Percentiles rank a stretch among this genome's conserved stretches.
Evolutionary conservation across 1,140 invertebrate species (phyloP).

Genomic region (Gonioctena quinquepunctata): DNA sequence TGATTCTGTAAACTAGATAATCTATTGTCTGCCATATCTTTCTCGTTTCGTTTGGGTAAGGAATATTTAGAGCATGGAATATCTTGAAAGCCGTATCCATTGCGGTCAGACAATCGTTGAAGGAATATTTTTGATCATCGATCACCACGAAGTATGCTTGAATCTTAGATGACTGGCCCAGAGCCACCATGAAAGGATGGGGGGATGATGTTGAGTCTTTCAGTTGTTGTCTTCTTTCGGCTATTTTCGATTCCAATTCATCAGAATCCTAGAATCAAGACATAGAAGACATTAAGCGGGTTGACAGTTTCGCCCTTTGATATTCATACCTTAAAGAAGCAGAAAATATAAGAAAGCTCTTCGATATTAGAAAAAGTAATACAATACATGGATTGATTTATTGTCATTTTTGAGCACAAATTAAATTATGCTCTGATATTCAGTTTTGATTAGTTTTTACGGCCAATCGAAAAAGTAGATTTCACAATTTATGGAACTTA

Average conservation of each 20-base stretch:
- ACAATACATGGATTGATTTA: no score
- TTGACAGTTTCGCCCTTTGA: no score
- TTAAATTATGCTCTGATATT: no score
- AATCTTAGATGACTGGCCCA: neutral
- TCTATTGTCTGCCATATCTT: constrained; percentile 10
- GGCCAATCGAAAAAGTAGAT: no score
- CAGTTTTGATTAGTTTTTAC: no score
- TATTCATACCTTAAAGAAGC: no score
- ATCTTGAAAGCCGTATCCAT: constrained; percentile 8
- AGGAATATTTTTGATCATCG: neutral
- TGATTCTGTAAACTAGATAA: constrained; percentile 3
- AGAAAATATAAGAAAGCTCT: no score
- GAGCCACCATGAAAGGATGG: neutral
- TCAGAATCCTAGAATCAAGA: neutral
- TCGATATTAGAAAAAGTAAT: no score
- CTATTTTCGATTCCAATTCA: neutral
- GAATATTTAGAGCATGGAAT: constrained; percentile 1
- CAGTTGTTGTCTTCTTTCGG: neutral
- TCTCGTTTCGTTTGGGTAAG: neutral
- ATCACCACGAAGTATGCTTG: neutral
- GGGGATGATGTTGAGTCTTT: neutral
- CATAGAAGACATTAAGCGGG: no score
- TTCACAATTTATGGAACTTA: no score
- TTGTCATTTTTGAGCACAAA: no score
- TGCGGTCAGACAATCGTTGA: neutral